Conservation (phyloP, 2,797 vertebrate genomes). For the Antennarius maculatus region DNA sequence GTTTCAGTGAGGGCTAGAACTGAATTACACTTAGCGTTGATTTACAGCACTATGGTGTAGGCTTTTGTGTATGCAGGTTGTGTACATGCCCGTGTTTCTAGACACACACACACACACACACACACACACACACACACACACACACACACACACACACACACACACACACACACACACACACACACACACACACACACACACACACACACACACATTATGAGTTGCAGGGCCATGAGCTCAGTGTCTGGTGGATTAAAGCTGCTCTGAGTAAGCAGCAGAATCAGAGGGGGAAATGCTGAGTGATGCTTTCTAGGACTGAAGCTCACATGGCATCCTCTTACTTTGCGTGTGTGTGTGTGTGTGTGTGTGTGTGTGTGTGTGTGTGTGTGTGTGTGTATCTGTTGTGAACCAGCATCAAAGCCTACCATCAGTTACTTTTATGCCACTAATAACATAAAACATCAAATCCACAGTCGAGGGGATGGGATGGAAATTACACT, state of each 20-base stretch:
- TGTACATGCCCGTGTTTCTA: background rate
- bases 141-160: background rate
- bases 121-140: background rate
- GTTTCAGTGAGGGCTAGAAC: background rate
- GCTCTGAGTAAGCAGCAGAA: constrained; percentile 57
- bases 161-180: too few species aligned
- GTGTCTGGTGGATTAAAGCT: constrained; percentile 58
- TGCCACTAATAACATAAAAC: constrained; percentile 51
- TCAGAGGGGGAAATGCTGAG: constrained; percentile 52
- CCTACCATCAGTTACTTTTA: constrained; percentile 63
- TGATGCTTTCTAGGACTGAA: constrained; percentile 56
- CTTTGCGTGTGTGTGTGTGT: constrained; percentile 10
- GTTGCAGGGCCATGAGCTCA: constrained; percentile 48
- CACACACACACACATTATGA: constrained; percentile 14
- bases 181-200: constrained; percentile 5
- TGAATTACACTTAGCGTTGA: constrained; percentile 18
- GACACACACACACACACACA: background rate
- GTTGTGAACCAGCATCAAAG: constrained; percentile 11
- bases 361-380: too few species aligned
- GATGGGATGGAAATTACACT: constrained; percentile 41
- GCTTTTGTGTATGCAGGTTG: constrained; percentile 7
- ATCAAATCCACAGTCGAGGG: constrained; percentile 7
- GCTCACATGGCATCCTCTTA: constrained; percentile 42
- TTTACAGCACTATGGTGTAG: constrained; percentile 15
- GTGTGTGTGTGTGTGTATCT: background rate